A percentile compares a stretch with the other conserved stretches of the same genome.
Conservation (phyloP, 2,113 vertebrate species). For the Holacanthus passer region DNA sequence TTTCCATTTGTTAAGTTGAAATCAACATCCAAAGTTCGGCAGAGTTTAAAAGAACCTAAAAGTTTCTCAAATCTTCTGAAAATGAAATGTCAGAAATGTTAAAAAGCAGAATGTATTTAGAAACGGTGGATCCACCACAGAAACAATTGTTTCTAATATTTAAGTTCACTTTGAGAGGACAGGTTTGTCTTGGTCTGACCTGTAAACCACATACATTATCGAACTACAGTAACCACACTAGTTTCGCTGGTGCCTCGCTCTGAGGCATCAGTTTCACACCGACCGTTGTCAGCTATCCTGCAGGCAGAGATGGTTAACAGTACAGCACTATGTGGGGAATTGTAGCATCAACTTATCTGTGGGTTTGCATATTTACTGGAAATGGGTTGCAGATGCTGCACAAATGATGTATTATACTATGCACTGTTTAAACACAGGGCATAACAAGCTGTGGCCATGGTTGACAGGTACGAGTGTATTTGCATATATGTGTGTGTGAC, state of each 20-base stretch:
- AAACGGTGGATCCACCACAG: background rate
- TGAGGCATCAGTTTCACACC: background rate
- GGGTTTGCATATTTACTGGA: conserved; percentile 51
- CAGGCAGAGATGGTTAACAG: background rate
- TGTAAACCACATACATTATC: background rate
- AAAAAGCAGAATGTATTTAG: background rate
- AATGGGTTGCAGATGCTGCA: conserved; percentile 16
- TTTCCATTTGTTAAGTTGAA: conserved; percentile 33
- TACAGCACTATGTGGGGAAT: background rate
- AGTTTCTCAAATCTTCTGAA: too few species aligned
- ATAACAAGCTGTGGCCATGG: rapidly evolving
- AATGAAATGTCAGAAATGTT: background rate
- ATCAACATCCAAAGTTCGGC: background rate
- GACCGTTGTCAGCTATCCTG: background rate
- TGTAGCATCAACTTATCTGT: background rate
- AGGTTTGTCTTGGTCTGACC: background rate
- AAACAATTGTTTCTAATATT: background rate
- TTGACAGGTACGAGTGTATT: background rate
- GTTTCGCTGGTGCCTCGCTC: conserved; percentile 36
- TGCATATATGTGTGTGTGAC: background rate
- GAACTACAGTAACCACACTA: background rate
- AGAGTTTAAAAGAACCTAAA: background rate
- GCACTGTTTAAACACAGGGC: background rate
- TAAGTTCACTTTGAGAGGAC: too few species aligned
- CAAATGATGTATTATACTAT: background rate